These are phyloP conservation scores for Ypsolopha scabrella DNA, from an alignment of 2,888 invertebrate genomes.

Conservation along the genomic window DNA sequence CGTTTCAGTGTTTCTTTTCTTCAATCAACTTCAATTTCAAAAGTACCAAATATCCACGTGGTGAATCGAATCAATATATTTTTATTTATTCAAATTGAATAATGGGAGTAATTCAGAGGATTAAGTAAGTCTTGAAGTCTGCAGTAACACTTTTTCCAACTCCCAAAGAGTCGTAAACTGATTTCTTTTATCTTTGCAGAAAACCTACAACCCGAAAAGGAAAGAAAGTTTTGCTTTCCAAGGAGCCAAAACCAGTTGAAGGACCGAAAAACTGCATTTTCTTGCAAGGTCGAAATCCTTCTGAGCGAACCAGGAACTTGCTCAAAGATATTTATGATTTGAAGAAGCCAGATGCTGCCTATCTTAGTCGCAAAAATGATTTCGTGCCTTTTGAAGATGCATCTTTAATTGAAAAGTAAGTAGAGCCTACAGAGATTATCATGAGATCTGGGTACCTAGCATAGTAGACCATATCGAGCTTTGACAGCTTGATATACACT, in stretches of 20 bases:
- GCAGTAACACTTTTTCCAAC: not conserved
- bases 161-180: not conserved
- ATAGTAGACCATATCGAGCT: no score
- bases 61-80: no score
- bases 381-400: constrained; percentile 94
- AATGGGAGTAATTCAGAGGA: constrained; percentile 54
- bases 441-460: no score
- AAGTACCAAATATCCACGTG: no score
- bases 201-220: constrained; percentile 92
- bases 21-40: no score
- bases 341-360: constrained; percentile 87
- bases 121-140: constrained; percentile 30
- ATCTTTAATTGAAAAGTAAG: constrained; percentile 81
- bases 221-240: constrained; percentile 83
- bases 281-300: constrained; percentile 85
- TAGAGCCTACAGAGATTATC: constrained; percentile 5
- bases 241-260: constrained; percentile 91
- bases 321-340: constrained; percentile 89
- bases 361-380: constrained; percentile 85
- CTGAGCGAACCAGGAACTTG: constrained; percentile 75
- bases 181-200: constrained; percentile 55
- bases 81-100: constrained; percentile 12
- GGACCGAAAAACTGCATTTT: constrained; percentile 87
- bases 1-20: no score
- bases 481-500: no score